Base-by-base conservation (phyloP, 2,113 vertebrate genomes). In the Protobothrops mucrosquamatus region DNA sequence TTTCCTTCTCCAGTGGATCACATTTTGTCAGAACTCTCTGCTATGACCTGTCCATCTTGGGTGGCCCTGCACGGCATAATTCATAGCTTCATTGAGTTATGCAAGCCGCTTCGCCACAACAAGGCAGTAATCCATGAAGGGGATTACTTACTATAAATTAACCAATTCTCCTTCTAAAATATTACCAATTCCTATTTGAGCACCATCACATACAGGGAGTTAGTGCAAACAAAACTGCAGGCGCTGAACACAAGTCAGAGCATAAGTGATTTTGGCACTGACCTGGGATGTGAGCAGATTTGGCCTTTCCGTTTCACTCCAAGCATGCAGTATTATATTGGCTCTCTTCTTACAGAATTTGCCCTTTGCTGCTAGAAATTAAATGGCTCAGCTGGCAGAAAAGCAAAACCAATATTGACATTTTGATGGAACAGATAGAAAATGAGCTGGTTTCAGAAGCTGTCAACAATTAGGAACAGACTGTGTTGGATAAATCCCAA, bases 341-440 rank as follows among this genome's bases (percentile, higher is more conserved):
- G 90, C 87, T 89, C 87, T 59, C 87, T 85, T 85, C 55, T 91
- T 85, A 87, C n/a, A 86, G 69, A 85, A 85, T 89, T 51, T 89
- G 93, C 46, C 93, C 90, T 86, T 55, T 92, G 87, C 69, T 55
- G 55, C n/a, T 34, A 48, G 34, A 93, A 91, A 86, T 61, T 92
- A 92, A 93, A 93, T 92, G 87, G 69, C 90, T 93, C 87, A 86
- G 91, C 54, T 92, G 87, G 91, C 93, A 85, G 88, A 85, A 89
- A 85, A 93, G 90, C 46, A 93, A 93, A 93, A 55, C 90, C 87
- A 89, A 91, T 89, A 91, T 92, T 93, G 87, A 91, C 56, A 64
- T 91, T 92, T 86, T 54, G 87, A 86, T 86, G 69, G 87, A 92
- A 92, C 46, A 85, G 64, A 93, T 43, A 85, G 93, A 91, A 85